These are phyloP conservation scores for Acholoe squamosa DNA, from an alignment of 2,888 invertebrate species.

Conservation along the genomic window DNA sequence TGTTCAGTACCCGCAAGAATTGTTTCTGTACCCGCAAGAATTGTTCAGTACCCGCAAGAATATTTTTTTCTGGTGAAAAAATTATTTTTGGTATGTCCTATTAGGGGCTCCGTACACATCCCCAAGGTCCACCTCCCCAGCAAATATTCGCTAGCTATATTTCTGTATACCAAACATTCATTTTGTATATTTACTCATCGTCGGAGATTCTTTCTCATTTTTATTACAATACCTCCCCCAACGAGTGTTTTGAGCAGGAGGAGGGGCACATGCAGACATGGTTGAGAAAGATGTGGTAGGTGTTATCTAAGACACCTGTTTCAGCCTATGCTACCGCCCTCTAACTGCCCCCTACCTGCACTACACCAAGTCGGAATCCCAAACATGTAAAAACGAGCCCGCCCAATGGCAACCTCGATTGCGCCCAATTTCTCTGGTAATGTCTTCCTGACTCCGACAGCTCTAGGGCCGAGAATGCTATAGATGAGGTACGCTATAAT, in stretches of 20 bases:
- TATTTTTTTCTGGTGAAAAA: no score
- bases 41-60: no score
- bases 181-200: not conserved
- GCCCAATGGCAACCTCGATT: not conserved
- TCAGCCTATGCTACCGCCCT: not conserved
- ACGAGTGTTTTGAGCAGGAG: no score
- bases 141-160: not conserved
- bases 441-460: no score
- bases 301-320: not conserved
- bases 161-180: not conserved
- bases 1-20: no score
- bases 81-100: no score
- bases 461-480: no score
- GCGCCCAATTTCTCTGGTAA: not conserved
- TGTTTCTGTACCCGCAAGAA: no score
- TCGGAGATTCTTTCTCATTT: no score
- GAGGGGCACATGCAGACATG: no score
- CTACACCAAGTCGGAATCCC: not conserved
- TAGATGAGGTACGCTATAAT: no score
- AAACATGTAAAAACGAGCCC: not conserved
- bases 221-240: no score
- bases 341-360: not conserved
- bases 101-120: not conserved
- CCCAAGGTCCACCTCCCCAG: not conserved
- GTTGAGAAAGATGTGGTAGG: not conserved